These are phyloP conservation scores for Gulo gulo DNA, from an alignment of 2,113 vertebrate genomes.

Conservation along the genomic window DNA sequence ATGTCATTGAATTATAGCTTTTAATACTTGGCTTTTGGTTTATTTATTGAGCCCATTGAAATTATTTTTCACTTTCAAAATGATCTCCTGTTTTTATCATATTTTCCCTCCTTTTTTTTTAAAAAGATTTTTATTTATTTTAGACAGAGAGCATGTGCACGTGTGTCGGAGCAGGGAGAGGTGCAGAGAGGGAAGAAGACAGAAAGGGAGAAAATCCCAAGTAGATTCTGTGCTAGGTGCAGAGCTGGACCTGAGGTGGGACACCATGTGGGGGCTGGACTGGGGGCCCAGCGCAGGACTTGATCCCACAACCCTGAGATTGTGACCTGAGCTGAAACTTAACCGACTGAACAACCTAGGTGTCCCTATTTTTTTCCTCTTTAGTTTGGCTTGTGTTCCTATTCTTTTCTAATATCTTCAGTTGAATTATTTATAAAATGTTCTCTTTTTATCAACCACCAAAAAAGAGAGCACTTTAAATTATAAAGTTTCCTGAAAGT, in stretches of 20 bases:
- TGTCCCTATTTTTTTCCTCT: not conserved
- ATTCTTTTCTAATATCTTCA: not conserved
- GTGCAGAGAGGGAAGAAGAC: not conserved
- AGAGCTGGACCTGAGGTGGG: not conserved
- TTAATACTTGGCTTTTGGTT: not conserved
- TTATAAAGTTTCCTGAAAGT: constrained; percentile 36
- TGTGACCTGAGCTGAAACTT: not conserved
- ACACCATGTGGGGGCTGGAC: not conserved
- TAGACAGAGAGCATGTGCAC: not conserved
- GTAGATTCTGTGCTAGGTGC: not conserved
- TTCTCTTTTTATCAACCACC: constrained; percentile 45
- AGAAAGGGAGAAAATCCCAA: not conserved
- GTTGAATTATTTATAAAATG: constrained; percentile 26
- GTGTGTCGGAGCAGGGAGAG: not conserved
- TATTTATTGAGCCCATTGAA: not conserved
- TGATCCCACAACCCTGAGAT: not conserved
- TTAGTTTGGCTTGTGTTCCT: not conserved
- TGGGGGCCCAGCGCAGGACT: not conserved
- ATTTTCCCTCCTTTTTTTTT: not conserved
- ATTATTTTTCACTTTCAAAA: constrained; percentile 28
- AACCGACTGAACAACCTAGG: not conserved
- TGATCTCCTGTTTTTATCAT: not conserved
- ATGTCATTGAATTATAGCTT: constrained; percentile 15
- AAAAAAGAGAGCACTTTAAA: constrained; percentile 15
- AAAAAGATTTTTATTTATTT: not conserved